Base-by-base conservation (phyloP, 2,888 invertebrate species). In the Lithophane socia region DNA sequence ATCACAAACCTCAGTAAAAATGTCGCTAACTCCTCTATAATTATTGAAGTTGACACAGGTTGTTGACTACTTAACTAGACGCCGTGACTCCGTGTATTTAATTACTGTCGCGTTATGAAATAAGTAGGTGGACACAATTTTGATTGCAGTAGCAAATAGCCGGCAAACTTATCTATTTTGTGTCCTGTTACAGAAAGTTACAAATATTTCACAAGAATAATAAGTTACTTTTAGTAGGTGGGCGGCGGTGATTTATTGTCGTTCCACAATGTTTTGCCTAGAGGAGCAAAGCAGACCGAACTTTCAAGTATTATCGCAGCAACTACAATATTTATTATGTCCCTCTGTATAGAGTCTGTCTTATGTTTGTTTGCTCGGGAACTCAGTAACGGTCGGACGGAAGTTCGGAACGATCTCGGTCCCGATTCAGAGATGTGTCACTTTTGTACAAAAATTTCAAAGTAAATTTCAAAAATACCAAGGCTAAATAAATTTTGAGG, bases 391-490 rank as follows among this genome's bases (percentile, higher is more conserved):
- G 18, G 18, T 54, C 21, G 24, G 37, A 44, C 44, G 1, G 16
- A 37, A 73, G 12, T 44, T 44, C 12, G 12, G 16, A n/a, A 47
- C 5, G 56, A 73, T 56, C 16, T 29, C 24, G 21, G 10, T n/a
- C 18, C 12, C 18, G 21, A 75, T 79, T 78, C 68, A 13, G 79
- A 72, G 77, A 77, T 86, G 80, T 68, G 83, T 47, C 86, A 75
- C 71, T 84, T 52, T 87, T 58, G 54, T 44, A 60, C 70, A 52
- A 80, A 86, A 77, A 76, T 71, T 74, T 77, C 77, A 79, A 86
- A 79, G 69, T 70, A 79, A 75, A 76, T 76, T 86, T 84, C 54
- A 63, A 74, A 71, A 78, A n/a, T 78, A 89, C 87, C 61, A 87
- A 74, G 85, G 65, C 24, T n/a, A 44, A 77, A 89, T 80, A 66